phyloP scores from a whole-genome alignment of 2,888 invertebrate species.

The Alloplasta piceator region DNA sequence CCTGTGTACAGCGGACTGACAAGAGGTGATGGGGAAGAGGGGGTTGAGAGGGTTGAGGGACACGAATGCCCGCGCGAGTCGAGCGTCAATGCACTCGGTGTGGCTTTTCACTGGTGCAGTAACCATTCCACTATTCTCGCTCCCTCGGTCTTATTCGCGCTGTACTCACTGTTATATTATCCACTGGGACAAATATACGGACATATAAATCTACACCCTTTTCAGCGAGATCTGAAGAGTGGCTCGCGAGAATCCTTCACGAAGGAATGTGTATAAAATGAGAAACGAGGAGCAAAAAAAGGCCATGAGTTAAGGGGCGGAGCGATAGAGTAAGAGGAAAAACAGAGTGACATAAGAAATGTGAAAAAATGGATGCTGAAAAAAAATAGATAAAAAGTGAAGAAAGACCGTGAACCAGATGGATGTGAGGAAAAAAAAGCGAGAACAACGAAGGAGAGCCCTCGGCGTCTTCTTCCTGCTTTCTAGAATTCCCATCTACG shows the following conservation, averaged over 20 bases:
- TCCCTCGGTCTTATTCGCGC: constrained; percentile 5
- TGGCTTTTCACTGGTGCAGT: constrained; percentile 33
- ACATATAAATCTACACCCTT: not conserved
- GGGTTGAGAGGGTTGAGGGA: not conserved
- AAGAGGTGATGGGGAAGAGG: not conserved
- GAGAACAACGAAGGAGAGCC: constrained; percentile 63
- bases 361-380: constrained; percentile 41
- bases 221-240: constrained; percentile 40
- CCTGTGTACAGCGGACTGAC: constrained; percentile 46
- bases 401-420: constrained; percentile 18
- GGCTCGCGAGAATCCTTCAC: constrained; percentile 32
- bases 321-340: constrained; percentile 21
- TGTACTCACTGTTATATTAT: constrained; percentile 30
- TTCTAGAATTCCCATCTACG: constrained; percentile 63
- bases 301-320: constrained; percentile 37
- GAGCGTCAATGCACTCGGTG: constrained; percentile 54
- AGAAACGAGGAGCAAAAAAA: constrained; percentile 47
- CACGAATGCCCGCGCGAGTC: constrained; percentile 9
- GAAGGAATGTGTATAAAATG: constrained; percentile 25
- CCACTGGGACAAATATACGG: constrained; percentile 22
- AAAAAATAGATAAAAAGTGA: constrained; percentile 10
- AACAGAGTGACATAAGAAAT: constrained; percentile 40
- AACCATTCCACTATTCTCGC: constrained; percentile 14
- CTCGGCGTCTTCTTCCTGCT: constrained; percentile 70
- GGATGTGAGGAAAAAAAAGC: constrained; percentile 30